Evolutionary conservation across 53 echinoderm and acorn worm genomes (phyloP).

Genomic region (Astropecten irregularis): DNA sequence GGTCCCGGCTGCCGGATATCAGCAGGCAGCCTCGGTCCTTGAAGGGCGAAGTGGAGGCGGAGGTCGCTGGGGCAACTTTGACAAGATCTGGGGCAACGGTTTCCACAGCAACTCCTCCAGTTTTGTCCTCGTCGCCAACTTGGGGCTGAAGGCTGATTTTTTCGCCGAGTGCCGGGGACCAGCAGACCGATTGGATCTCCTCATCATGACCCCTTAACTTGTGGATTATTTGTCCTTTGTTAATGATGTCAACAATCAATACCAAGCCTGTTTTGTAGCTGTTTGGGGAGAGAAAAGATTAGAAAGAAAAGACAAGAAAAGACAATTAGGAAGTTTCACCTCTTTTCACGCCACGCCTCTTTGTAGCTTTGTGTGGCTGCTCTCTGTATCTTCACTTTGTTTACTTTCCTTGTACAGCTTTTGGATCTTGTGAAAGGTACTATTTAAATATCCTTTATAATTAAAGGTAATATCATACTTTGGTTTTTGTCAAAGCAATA

Average conservation of each 20-base stretch:
- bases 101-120: neutral
- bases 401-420: no score
- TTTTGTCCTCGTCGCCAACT: neutral
- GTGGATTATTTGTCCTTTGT: slow-evolving; percentile 64
- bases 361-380: neutral
- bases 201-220: slow-evolving; percentile 89
- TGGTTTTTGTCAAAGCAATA: no score
- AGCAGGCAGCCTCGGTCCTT: slow-evolving; percentile 60
- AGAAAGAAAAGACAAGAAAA: neutral
- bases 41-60: neutral
- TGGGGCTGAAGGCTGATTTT: slow-evolving; percentile 10
- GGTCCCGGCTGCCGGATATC: slow-evolving; percentile 81
- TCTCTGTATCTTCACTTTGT: neutral
- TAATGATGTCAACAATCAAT: slow-evolving; percentile 72
- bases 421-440: no score
- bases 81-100: neutral
- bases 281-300: neutral
- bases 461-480: no score
- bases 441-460: no score
- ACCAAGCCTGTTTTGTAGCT: slow-evolving; percentile 84
- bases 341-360: no score
- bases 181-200: slow-evolving; percentile 83
- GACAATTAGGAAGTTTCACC: no score
- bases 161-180: slow-evolving; percentile 79
- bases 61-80: no score